Evolutionary conservation across 2,797 vertebrate species (phyloP).

Genomic region (Poecile montanus): DNA sequence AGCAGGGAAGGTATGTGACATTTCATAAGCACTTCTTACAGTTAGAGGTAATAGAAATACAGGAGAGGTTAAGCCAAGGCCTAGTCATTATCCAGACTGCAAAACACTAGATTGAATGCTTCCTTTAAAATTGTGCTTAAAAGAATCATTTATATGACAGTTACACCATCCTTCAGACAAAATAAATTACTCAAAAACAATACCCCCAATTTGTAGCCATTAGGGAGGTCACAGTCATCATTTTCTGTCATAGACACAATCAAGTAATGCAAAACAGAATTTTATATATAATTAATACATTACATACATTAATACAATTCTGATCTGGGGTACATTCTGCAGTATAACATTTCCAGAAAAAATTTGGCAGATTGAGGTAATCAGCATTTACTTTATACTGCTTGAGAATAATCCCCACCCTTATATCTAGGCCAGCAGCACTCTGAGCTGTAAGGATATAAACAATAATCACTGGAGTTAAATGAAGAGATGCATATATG

Average conservation of each 20-base stretch:
- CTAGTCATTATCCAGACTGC: neutral
- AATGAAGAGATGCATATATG: neutral
- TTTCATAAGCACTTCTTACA: neutral
- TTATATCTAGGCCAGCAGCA: constrained; percentile 11
- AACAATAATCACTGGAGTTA: neutral
- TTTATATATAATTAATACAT: neutral
- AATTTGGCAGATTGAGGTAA: constrained; percentile 6
- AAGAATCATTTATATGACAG: neutral
- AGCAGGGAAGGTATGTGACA: neutral
- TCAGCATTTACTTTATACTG: neutral
- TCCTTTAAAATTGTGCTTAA: neutral
- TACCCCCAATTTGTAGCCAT: neutral
- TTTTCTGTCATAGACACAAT: neutral
- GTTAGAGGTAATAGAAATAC: neutral
- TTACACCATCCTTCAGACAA: neutral
- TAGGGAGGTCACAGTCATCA: neutral
- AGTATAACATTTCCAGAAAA: neutral
- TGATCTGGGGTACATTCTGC: neutral
- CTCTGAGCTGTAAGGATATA: neutral
- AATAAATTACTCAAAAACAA: neutral
- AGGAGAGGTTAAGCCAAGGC: neutral
- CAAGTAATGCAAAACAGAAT: neutral
- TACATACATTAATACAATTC: neutral
- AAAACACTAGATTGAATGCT: neutral
- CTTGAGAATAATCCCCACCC: neutral